These are phyloP conservation scores for Brienomyrus brachyistius DNA, from an alignment of 2,113 vertebrate species.

Conservation along the genomic window DNA sequence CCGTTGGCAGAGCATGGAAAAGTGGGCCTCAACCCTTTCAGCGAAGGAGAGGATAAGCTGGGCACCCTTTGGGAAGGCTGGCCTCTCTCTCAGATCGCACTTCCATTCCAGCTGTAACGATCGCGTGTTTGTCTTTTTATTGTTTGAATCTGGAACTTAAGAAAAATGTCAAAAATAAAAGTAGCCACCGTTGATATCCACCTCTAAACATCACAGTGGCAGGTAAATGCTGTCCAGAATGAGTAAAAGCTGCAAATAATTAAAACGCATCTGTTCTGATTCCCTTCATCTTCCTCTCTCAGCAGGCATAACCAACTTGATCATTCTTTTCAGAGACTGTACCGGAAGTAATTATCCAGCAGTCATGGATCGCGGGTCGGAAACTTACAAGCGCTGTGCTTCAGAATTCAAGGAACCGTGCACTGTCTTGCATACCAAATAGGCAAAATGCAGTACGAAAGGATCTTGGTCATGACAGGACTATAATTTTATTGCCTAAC, in stretches of 20 bases:
- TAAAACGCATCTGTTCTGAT: slow-evolving; percentile 45
- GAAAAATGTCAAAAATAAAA: slow-evolving; percentile 35
- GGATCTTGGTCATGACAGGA: background rate
- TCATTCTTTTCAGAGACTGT: slow-evolving; percentile 51
- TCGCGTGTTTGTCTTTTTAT: slow-evolving; percentile 45
- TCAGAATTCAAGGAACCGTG: background rate
- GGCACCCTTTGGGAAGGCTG: slow-evolving; percentile 18
- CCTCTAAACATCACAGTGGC: slow-evolving; percentile 44
- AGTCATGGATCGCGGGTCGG: background rate
- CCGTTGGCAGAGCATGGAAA: background rate
- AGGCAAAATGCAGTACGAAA: background rate
- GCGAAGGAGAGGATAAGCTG: slow-evolving; percentile 22
- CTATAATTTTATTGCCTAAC: background rate
- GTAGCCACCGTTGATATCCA: slow-evolving; percentile 36
- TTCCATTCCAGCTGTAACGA: slow-evolving; percentile 39
- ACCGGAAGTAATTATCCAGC: slow-evolving; percentile 5
- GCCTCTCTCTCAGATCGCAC: slow-evolving; percentile 14
- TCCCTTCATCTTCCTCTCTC: slow-evolving; percentile 37
- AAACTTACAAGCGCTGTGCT: background rate
- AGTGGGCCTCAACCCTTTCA: slow-evolving; percentile 33
- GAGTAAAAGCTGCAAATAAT: slow-evolving; percentile 52
- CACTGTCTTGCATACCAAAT: background rate
- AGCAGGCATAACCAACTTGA: slow-evolving; percentile 50
- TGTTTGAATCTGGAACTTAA: slow-evolving; percentile 31
- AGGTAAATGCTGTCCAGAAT: slow-evolving; percentile 49